Percentiles rank a stretch among this genome's conserved stretches.
These are phyloP conservation scores for Hydrolagus colliei DNA, from an alignment of 2,797 vertebrate species.

Conservation along the genomic window DNA sequence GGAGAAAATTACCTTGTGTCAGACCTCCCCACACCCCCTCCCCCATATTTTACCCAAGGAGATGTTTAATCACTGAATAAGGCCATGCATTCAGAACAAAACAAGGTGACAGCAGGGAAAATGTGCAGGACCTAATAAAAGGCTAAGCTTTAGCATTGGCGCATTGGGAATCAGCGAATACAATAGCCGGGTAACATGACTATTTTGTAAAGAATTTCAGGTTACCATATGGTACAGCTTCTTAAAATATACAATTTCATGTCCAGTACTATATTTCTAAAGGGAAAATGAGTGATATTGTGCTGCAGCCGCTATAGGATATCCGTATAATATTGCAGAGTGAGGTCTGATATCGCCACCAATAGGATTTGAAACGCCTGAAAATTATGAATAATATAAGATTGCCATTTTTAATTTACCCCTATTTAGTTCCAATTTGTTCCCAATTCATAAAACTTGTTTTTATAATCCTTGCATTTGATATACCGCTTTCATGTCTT, in stretches of 20 bases:
- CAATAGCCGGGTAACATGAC: conserved; percentile 31
- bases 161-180: conserved; percentile 27
- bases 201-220: conserved; percentile 31
- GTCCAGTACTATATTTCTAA: conserved; percentile 18
- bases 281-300: conserved; percentile 11
- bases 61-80: conserved; percentile 32
- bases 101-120: conserved; percentile 31
- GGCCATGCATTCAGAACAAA: conserved; percentile 26
- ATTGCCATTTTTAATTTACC: not conserved
- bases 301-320: conserved; percentile 2
- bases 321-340: conserved; percentile 25
- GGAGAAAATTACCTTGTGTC: conserved; percentile 23
- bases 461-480: not conserved
- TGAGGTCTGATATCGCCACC: not conserved
- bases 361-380: not conserved
- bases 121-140: conserved; percentile 27
- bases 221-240: conserved; percentile 30
- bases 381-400: conserved; percentile 14
- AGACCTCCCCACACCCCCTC: not conserved
- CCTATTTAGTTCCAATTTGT: not conserved
- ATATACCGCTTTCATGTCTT: no score
- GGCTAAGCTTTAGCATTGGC: conserved; percentile 21
- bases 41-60: conserved; percentile 13
- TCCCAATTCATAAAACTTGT: not conserved
- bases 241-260: conserved; percentile 33